Evolutionary conservation across 2,888 invertebrate genomes (phyloP).

Genomic region (Cosmia pyralina): DNA sequence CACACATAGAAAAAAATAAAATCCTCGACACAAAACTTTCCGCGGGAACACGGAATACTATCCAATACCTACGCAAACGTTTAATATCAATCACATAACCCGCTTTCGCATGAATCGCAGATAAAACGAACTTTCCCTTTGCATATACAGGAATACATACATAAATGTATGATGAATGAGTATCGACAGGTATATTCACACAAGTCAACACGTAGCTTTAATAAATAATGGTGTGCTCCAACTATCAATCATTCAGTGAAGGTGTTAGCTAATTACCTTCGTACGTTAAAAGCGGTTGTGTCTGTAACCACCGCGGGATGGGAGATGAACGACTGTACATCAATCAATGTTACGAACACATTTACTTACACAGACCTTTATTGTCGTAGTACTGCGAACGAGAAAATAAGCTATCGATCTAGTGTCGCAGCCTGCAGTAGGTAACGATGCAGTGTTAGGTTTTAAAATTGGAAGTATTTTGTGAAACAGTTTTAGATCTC

Average conservation of each 20-base stretch:
- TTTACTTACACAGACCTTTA: slow-evolving; percentile 58
- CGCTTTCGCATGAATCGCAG: slow-evolving; percentile 24
- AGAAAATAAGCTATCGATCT: slow-evolving; percentile 57
- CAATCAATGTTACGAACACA: slow-evolving; percentile 75
- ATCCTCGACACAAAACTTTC: background rate
- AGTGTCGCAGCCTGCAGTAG: slow-evolving; percentile 32
- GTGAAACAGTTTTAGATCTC: slow-evolving; percentile 6
- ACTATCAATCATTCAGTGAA: slow-evolving; percentile 72
- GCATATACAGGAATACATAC: slow-evolving; percentile 17
- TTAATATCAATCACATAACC: slow-evolving; percentile 37
- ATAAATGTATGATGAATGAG: slow-evolving; percentile 33
- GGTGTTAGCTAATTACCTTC: slow-evolving; percentile 73
- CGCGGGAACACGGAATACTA: slow-evolving; percentile 21
- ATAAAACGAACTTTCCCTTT: slow-evolving; percentile 29
- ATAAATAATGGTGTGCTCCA: slow-evolving; percentile 54
- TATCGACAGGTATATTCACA: slow-evolving; percentile 46
- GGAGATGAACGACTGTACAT: slow-evolving; percentile 74
- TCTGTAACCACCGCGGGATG: slow-evolving; percentile 67
- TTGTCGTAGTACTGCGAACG: slow-evolving; percentile 53
- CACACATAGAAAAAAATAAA: background rate
- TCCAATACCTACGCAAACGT: slow-evolving; percentile 13
- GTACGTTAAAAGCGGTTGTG: slow-evolving; percentile 69
- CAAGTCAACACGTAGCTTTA: slow-evolving; percentile 50
- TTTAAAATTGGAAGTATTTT: slow-evolving; percentile 38
- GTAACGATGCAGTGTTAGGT: slow-evolving; percentile 19